Conservation (phyloP, 2,888 invertebrate genomes). For the Cancer borealis region DNA sequence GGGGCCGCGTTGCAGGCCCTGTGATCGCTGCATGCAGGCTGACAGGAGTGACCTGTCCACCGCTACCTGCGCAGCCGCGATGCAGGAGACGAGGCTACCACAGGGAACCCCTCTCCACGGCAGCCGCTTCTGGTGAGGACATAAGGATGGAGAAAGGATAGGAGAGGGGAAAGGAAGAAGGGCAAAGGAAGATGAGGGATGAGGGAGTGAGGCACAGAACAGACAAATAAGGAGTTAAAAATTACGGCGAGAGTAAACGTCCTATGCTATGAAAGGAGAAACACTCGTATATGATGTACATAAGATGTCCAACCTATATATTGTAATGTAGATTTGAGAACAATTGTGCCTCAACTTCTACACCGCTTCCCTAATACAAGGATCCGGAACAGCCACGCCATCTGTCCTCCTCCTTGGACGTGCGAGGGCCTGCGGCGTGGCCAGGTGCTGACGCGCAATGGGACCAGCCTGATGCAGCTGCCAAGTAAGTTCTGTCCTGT, state of each 20-base stretch:
- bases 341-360: background rate
- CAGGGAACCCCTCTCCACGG: background rate
- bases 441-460: slow-evolving; percentile 59
- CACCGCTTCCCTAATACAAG: background rate
- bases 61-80: slow-evolving; percentile 62
- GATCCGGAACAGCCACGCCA: slow-evolving; percentile 64
- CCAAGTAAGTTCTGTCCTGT: slow-evolving; percentile 45
- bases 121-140: slow-evolving; percentile 14
- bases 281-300: background rate
- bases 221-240: background rate
- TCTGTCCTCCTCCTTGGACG: slow-evolving; percentile 67
- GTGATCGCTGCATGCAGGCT: slow-evolving; percentile 58
- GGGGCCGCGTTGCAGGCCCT: slow-evolving; percentile 55
- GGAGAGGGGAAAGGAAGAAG: background rate
- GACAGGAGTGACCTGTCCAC: slow-evolving; percentile 59
- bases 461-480: background rate
- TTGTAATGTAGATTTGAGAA: background rate
- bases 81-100: slow-evolving; percentile 48
- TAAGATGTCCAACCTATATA: background rate
- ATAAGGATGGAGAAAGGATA: background rate
- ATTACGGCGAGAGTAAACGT: background rate
- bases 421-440: slow-evolving; percentile 60
- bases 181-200: background rate
- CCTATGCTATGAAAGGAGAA: background rate
- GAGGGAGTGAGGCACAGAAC: background rate